Conservation (phyloP, 2,888 invertebrate species). For the Steinernema hermaphroditum region DNA sequence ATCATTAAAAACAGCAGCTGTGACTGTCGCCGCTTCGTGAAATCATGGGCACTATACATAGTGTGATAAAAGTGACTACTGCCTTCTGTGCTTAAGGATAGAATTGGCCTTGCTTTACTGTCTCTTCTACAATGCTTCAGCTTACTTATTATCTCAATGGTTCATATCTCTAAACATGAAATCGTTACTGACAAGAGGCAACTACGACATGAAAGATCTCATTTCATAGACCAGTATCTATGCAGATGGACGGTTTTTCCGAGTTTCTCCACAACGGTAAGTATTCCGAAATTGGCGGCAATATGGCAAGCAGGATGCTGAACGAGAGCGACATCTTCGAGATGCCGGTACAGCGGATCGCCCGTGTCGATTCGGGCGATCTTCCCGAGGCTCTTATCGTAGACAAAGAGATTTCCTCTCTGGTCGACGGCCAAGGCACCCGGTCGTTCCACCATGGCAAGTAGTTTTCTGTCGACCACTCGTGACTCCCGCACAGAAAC, state of each 20-base stretch:
- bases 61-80: too few species aligned
- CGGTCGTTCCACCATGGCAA: constrained; percentile 43
- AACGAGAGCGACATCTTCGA: constrained; percentile 23
- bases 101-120: too few species aligned
- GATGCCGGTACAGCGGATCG: constrained; percentile 10
- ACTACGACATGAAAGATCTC: not conserved
- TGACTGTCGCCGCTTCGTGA: too few species aligned
- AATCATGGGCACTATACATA: too few species aligned
- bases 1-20: too few species aligned
- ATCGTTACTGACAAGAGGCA: too few species aligned
- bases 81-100: too few species aligned
- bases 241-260: constrained; percentile 24
- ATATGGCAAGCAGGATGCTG: constrained; percentile 20
- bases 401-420: constrained; percentile 45
- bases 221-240: constrained; percentile 22
- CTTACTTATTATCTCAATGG: too few species aligned
- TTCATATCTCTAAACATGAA: too few species aligned
- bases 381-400: constrained; percentile 35
- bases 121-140: too few species aligned
- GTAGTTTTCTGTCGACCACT: constrained; percentile 39
- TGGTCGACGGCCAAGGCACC: constrained; percentile 42
- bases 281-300: constrained; percentile 25
- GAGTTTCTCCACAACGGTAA: constrained; percentile 16
- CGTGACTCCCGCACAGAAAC: constrained; percentile 40
- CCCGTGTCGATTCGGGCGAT: constrained; percentile 13